These are phyloP conservation scores for Engystomops pustulosus DNA, from an alignment of 2,113 vertebrate genomes.

Conservation along the genomic window DNA sequence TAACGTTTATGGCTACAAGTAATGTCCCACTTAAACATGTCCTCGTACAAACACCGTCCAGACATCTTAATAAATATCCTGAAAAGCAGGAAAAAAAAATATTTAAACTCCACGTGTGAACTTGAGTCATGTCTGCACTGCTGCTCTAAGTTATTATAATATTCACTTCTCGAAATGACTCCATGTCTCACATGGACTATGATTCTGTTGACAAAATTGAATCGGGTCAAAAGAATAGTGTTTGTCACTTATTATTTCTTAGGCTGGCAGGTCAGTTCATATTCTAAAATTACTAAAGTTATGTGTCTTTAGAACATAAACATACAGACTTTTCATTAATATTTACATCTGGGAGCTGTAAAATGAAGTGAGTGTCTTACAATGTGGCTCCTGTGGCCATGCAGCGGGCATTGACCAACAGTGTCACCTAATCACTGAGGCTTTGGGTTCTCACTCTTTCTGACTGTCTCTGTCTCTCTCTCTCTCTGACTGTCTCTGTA, in stretches of 20 bases:
- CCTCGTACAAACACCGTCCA: conserved; percentile 17
- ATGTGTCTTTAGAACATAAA: too few relatives aligned
- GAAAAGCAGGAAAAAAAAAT: conserved; percentile 27
- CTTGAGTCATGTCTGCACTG: conserved; percentile 42
- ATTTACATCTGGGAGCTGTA: too few relatives aligned
- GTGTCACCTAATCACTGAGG: too few relatives aligned
- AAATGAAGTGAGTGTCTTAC: too few relatives aligned
- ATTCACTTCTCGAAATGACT: neutral
- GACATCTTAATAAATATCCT: conserved; percentile 46
- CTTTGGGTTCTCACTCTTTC: too few relatives aligned
- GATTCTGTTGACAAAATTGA: conserved; percentile 25
- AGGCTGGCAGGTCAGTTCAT: neutral
- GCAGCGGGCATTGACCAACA: too few relatives aligned
- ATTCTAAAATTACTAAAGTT: too few relatives aligned
- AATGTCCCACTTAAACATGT: conserved; percentile 33
- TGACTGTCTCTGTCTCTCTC: too few relatives aligned
- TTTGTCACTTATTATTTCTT: neutral
- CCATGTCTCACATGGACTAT: conserved; percentile 41
- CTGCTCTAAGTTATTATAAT: conserved; percentile 12
- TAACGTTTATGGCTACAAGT: conserved; percentile 24
- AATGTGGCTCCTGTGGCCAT: too few relatives aligned
- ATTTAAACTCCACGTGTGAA: conserved; percentile 31
- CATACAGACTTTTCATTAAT: too few relatives aligned
- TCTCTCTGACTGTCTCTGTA: too few relatives aligned
- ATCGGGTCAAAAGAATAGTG: neutral